These are phyloP conservation scores for Thyatira batis DNA, from an alignment of 2,888 invertebrate species.

Conservation along the genomic window DNA sequence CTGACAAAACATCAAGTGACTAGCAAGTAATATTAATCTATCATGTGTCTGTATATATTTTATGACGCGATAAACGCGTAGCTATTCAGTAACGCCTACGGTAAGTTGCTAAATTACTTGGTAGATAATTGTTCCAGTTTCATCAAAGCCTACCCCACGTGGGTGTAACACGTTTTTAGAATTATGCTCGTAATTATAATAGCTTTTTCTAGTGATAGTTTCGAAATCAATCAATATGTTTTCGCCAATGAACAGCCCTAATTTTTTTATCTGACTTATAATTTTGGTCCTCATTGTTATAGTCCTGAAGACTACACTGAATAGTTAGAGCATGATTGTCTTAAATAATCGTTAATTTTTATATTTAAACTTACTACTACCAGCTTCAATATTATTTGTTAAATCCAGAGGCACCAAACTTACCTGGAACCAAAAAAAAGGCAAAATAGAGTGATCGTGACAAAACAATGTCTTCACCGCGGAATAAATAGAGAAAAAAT, in stretches of 20 bases:
- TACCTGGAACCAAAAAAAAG: conserved; percentile 40
- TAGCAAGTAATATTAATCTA: not conserved
- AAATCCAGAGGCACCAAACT: conserved; percentile 19
- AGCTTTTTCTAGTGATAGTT: not conserved
- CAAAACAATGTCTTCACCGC: conserved; percentile 28
- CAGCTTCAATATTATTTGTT: not conserved
- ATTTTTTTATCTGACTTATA: too few species aligned
- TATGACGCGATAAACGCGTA: not conserved
- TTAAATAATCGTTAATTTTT: too few species aligned
- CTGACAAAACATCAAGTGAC: not conserved
- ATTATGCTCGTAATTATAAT: not conserved
- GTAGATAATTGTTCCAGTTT: not conserved
- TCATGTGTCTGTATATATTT: not conserved
- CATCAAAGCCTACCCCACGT: not conserved
- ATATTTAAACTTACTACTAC: not conserved
- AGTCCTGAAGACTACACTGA: too few species aligned
- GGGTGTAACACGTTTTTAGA: not conserved
- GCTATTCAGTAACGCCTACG: not conserved
- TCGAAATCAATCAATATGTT: too few species aligned
- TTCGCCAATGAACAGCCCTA: too few species aligned
- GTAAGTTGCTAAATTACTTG: not conserved
- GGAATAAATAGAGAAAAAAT: conserved; percentile 37
- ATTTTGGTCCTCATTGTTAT: too few species aligned
- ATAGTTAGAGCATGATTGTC: too few species aligned
- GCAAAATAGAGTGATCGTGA: conserved; percentile 12